phyloP scores from a whole-genome alignment of 1,140 invertebrate genomes.

The Caenorhabditis remanei region DNA sequence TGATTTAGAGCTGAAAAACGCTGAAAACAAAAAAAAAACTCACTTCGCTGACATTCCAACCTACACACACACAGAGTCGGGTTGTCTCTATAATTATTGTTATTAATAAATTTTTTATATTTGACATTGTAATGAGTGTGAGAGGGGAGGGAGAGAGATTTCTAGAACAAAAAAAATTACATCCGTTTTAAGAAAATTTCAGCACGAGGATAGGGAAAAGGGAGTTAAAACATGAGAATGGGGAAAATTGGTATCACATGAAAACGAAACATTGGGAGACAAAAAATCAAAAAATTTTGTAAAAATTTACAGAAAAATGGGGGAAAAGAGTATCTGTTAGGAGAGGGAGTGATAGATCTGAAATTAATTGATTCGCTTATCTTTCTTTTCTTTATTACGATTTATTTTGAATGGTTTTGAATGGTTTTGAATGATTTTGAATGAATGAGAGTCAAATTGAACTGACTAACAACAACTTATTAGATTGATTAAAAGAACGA shows the following conservation, averaged over 20 bases:
- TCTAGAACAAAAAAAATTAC: background rate
- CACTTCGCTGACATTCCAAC: constrained; percentile 16
- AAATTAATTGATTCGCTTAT: too few species aligned
- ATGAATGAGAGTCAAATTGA: background rate
- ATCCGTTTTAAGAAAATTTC: background rate
- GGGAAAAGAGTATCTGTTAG: background rate
- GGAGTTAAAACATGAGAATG: background rate
- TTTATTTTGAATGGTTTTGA: constrained; percentile 30
- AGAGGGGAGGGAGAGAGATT: background rate
- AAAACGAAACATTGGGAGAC: background rate
- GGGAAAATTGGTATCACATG: background rate
- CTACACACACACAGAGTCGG: background rate
- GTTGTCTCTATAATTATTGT: background rate
- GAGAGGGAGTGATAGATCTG: background rate
- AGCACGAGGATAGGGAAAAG: background rate
- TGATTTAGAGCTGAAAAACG: background rate
- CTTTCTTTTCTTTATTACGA: background rate
- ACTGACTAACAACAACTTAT: background rate
- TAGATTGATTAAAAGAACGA: background rate
- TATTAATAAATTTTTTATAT: too few species aligned
- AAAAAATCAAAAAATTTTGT: background rate
- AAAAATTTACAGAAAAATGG: background rate
- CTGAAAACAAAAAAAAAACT: background rate
- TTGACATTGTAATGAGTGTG: too few species aligned
- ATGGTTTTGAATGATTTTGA: background rate